Conservation (phyloP, 92 coral and sea anemone species). For the Virgularia gustaviana region DNA sequence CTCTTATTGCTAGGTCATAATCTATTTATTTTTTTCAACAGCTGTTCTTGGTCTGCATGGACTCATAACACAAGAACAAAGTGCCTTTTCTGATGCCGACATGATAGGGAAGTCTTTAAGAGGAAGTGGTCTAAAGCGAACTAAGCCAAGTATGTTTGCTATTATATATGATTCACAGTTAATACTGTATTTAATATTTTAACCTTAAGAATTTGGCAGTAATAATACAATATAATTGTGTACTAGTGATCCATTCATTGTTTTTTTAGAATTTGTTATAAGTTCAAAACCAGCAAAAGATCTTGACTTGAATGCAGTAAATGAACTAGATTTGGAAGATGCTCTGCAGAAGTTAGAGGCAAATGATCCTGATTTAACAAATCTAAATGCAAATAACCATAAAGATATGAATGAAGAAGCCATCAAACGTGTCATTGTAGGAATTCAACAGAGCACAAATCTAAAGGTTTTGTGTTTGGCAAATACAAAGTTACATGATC, state of each 20-base stretch:
- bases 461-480: conserved; percentile 74
- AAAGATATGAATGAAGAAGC: conserved; percentile 73
- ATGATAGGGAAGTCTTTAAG: conserved; percentile 70
- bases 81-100: conserved; percentile 74
- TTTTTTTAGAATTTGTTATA: conserved; percentile 65
- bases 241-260: not conserved
- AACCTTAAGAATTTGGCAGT: not conserved
- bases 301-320: conserved; percentile 75
- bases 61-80: conserved; percentile 80
- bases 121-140: conserved; percentile 88
- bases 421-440: conserved; percentile 67
- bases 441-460: conserved; percentile 55
- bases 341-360: conserved; percentile 77
- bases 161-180: no score
- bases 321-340: conserved; percentile 78
- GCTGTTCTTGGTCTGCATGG: conserved; percentile 90
- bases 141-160: conserved; percentile 71
- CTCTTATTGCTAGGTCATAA: no score
- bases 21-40: conserved; percentile 6
- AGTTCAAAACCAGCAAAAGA: conserved; percentile 71
- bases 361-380: conserved; percentile 65
- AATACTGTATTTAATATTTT: not conserved
- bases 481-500: conserved; percentile 79
- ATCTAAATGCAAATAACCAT: conserved; percentile 80
- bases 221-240: not conserved